Evolutionary conservation across 2,113 vertebrate species (phyloP), one percentile per base, ranked within the genome.

Genomic region (Heloderma charlesbogerti): DNA sequence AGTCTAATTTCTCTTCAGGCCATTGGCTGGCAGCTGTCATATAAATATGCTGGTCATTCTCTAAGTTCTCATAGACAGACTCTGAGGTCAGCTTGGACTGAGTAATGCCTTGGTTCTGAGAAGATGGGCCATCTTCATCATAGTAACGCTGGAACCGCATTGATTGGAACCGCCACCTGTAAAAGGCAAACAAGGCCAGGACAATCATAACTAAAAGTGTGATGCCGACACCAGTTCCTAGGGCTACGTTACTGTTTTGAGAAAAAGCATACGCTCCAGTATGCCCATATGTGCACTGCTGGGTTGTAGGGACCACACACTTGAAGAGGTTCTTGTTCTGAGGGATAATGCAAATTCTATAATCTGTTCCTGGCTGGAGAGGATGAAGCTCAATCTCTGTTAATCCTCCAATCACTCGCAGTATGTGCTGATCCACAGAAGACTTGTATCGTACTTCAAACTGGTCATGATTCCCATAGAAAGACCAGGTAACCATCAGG

Each of bases 141-240:
- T 88, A 89, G 81, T 95, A 85, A 27, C 90, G 75, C 25, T 92
- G 92, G 72, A 94, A 95, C 6, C 45, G 34, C 51, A 90, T 78
- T 12, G 71, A 89, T 8, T 8, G 54, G 4, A 88, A 22, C 67
- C 71, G 43, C 16, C 81, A n/a, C 16, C 45, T 87, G 45, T 91
- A 84, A 5, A 66, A 79, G 15, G 57, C 51, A 25, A 91, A 71
- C 18, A 51, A 1, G 13, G 84, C 84, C 27, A 67, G 15, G 15
- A 45, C 37, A 1, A 43, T 54, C 2, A 89, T 18, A 13, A 88
- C 57, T 20, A 92, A 25, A 29, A 84, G 6, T 3, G 80, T 15
- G 7, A 60, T 48, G 0, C 72, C 29, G 8, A 82, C 27, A 1
- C 92, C 78, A n/a, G 67, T 48, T 15, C 89, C 92, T 8, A 92